Evolutionary conservation across 2,888 invertebrate genomes (phyloP), one percentile per base, ranked within the genome.

Genomic region (Matsumyia berberina): DNA sequence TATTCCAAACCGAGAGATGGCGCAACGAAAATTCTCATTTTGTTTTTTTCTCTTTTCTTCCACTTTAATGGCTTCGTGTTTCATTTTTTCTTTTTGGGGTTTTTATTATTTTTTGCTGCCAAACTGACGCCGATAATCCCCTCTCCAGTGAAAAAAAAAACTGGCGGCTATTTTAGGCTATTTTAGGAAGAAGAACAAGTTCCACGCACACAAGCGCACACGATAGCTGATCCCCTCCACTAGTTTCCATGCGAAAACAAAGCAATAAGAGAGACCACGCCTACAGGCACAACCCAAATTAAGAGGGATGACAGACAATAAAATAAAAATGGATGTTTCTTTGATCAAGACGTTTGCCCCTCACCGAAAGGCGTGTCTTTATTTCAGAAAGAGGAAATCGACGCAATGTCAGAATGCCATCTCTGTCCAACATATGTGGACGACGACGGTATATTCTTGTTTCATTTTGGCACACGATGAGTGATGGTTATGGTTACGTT

Each of bases 301-400:
- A 74, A 44, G 42, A 35, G 70, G 70, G 69, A 46, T 55, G 53
- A 42, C 31, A n/a, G 8, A 31, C 17, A 1, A 8, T 29, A 29
- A 78, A 78, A 64, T 49, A 53, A 78, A 78, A 64, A 78, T 78
- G 78, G 70, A 46, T 78, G 35, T 53, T 42, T 58, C 58, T 60
- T 60, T 42, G 2, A 24, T 4, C 24, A 24, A 24, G 15, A 15
- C 12, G n/a, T 12, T 66, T 46, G 6, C 6, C 6, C 9, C 39
- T 11, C 5, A 0, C 9, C 4, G 11, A 1, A 31, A 49, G 77
- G 77, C 2, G 81, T 49, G 77, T 55, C 42, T 55, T 58, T 3
- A 6, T 4, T 2, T 17, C 0, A 6, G 2, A 11, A 6, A 35
- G 35, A 58, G 19, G 24, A 35, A n/a, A 7, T 2, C 4, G 3